These are phyloP conservation scores for Muscicapa striata DNA, from an alignment of 2,797 vertebrate genomes.

Conservation along the genomic window DNA sequence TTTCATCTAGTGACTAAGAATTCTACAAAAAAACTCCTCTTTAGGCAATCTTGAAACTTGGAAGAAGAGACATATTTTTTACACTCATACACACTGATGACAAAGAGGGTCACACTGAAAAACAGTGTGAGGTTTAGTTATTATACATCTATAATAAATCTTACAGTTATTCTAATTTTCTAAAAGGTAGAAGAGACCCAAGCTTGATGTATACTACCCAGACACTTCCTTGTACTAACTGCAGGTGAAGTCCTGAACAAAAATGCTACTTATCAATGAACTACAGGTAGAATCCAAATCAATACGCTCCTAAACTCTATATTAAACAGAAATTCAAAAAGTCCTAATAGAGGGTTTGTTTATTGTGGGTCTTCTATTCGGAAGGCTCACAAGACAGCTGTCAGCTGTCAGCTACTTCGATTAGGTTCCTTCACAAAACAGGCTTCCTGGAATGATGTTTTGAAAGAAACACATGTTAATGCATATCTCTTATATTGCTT, in stretches of 20 bases:
- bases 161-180: neutral
- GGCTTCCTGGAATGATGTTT: constrained; percentile 31
- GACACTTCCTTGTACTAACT: neutral
- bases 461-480: constrained; percentile 40
- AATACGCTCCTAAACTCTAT: neutral
- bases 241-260: neutral
- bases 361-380: constrained; percentile 21
- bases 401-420: constrained; percentile 16
- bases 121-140: neutral
- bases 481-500: neutral
- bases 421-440: constrained; percentile 51
- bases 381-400: constrained; percentile 44
- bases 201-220: neutral
- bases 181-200: neutral
- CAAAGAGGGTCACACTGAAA: neutral
- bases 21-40: neutral
- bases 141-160: neutral
- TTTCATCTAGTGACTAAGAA: neutral
- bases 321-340: neutral
- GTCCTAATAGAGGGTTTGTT: constrained; percentile 3
- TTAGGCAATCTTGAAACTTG: neutral
- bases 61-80: neutral
- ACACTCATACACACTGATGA: neutral
- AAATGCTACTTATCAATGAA: neutral
- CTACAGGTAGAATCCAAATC: neutral